Conservation (phyloP, 64 coral and sea anemone species). For the Pocillopora damicornis region DNA sequence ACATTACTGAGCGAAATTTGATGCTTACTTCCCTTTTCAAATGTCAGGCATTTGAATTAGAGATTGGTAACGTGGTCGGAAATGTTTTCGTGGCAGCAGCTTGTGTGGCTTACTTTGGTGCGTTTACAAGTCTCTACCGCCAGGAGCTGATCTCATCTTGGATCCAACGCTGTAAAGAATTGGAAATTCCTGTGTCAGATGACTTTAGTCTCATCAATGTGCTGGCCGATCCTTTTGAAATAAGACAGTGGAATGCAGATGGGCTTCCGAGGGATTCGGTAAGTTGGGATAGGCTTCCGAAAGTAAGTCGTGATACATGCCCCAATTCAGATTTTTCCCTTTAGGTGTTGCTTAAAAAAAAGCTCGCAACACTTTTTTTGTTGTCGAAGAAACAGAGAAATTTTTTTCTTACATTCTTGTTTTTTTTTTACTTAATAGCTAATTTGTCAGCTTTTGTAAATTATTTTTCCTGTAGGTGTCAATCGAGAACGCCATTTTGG, state of each 20-base stretch:
- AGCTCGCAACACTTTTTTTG: no score
- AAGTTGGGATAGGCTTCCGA: slow-evolving; percentile 12
- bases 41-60: slow-evolving; percentile 85
- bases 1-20: neutral
- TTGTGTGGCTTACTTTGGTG: slow-evolving; percentile 96
- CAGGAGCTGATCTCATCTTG: slow-evolving; percentile 86
- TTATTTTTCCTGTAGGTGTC: slow-evolving; percentile 59
- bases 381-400: no score
- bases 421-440: no score
- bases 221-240: slow-evolving; percentile 91
- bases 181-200: slow-evolving; percentile 89
- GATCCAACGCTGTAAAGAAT: slow-evolving; percentile 87
- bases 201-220: slow-evolving; percentile 95
- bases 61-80: slow-evolving; percentile 98
- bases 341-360: no score
- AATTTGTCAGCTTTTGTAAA: no score
- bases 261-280: slow-evolving; percentile 90
- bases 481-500: slow-evolving; percentile 93
- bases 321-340: no score
- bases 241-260: slow-evolving; percentile 97
- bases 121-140: slow-evolving; percentile 90
- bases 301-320: no score
- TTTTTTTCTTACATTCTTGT: no score
- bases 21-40: neutral
- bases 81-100: slow-evolving; percentile 97